Percentiles rank a stretch among this genome's conserved stretches.
Conservation (phyloP, 2,888 invertebrate genomes). For the Sminthurinus aureus region DNA sequence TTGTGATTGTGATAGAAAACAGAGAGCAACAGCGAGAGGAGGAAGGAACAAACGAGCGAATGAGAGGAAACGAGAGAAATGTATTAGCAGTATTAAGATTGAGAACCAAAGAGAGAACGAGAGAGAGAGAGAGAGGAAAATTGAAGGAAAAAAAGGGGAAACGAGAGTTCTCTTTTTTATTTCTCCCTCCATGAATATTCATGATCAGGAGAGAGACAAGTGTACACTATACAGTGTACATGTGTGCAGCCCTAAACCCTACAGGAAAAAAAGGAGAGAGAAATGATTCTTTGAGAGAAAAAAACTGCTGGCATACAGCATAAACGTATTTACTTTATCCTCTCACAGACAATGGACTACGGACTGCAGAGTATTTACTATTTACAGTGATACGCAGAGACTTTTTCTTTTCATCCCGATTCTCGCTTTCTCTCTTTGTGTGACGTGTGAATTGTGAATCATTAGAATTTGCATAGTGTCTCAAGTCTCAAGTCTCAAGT, state of each 20-base stretch:
- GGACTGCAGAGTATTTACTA: no score
- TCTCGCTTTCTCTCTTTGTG: no score
- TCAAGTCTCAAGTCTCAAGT: no score
- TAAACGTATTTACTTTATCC: constrained; percentile 26
- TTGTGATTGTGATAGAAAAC: constrained; percentile 42
- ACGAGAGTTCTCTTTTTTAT: constrained; percentile 34
- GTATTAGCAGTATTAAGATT: constrained; percentile 27
- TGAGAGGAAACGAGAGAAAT: constrained; percentile 46
- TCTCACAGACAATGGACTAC: background rate
- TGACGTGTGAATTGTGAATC: no score
- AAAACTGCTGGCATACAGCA: constrained; percentile 42
- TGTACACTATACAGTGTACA: background rate
- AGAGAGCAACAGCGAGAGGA: background rate
- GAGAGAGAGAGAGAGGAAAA: constrained; percentile 17
- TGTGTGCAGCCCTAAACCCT: constrained; percentile 16
- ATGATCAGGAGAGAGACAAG: constrained; percentile 42
- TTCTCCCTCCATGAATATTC: constrained; percentile 54
- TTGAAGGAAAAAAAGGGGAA: constrained; percentile 47
- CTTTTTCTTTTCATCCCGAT: no score
- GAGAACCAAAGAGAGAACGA: background rate
- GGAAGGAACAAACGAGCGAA: constrained; percentile 34
- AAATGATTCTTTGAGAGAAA: constrained; percentile 24
- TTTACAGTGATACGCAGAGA: no score
- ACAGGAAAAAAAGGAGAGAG: constrained; percentile 39
- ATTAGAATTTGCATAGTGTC: no score